phyloP scores from a whole-genome alignment of 1,140 invertebrate species.

The Drosophila pseudoobscura region DNA sequence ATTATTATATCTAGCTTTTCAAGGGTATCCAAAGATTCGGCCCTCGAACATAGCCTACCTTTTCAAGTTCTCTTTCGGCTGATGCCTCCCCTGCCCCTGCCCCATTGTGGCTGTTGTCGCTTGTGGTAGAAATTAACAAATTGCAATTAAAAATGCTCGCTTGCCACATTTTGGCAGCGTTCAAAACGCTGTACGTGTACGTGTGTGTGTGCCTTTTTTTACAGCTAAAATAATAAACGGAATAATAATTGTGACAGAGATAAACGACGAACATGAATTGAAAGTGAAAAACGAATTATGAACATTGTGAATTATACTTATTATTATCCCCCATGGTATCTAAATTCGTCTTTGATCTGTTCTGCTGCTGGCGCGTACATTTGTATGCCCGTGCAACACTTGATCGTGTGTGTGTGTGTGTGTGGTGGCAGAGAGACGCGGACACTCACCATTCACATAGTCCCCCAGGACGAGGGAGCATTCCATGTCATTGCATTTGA shows the following conservation, averaged over 20 bases:
- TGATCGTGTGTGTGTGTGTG: background rate
- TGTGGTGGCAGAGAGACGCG: background rate
- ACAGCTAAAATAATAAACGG: conserved; percentile 35
- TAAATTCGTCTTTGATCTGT: conserved; percentile 9
- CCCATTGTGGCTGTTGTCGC: conserved; percentile 5
- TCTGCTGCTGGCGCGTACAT: no score
- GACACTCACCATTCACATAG: conserved; percentile 62
- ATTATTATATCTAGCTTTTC: no score
- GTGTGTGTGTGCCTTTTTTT: conserved; percentile 19
- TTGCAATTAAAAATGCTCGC: conserved; percentile 59
- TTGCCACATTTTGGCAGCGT: conserved; percentile 53
- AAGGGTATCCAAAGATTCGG: no score
- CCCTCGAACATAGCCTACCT: no score
- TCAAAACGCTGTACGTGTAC: conserved; percentile 9
- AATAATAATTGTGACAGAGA: conserved; percentile 48
- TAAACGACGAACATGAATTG: conserved; percentile 52
- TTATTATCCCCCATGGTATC: conserved; percentile 8
- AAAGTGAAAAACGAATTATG: conserved; percentile 51
- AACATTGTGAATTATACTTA: conserved; percentile 9
- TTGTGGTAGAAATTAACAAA: conserved; percentile 56
- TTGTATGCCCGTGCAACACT: no score
- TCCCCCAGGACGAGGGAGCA: conserved; percentile 58
- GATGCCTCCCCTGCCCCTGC: background rate
- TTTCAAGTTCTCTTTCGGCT: no score
- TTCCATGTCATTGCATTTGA: conserved; percentile 65